Percentiles rank a stretch among this genome's conserved stretches.
phyloP scores from a whole-genome alignment of 2,888 invertebrate genomes.

The Drosophila nigricruria region DNA sequence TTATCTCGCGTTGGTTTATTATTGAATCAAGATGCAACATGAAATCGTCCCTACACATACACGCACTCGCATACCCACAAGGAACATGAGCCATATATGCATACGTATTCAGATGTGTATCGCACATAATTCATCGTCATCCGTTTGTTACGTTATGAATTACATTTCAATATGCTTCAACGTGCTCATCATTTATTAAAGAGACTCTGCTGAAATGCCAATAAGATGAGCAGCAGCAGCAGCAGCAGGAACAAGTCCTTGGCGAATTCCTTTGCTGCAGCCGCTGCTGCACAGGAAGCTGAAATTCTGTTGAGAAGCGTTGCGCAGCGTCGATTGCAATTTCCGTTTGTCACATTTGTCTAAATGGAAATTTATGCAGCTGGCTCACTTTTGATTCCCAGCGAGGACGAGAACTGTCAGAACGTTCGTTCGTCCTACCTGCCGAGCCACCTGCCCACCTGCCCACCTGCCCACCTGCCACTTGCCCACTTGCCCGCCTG shows the following conservation, averaged over 20 bases:
- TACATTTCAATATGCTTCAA: constrained; percentile 75
- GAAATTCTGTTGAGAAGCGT: constrained; percentile 54
- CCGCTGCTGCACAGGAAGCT: constrained; percentile 47
- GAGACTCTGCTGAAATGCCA: constrained; percentile 40
- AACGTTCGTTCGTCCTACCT: background rate
- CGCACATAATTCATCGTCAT: constrained; percentile 39
- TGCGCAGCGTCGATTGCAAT: constrained; percentile 68
- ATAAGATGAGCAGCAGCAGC: constrained; percentile 40
- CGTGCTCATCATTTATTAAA: constrained; percentile 72
- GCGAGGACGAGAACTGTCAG: background rate
- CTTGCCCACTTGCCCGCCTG: background rate
- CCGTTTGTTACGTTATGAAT: constrained; percentile 67
- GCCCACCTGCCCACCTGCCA: background rate
- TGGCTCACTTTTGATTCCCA: constrained; percentile 27
- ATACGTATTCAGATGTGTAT: background rate
- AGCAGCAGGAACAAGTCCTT: constrained; percentile 34
- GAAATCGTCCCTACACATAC: background rate
- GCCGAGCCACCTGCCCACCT: no score
- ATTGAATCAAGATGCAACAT: constrained; percentile 52
- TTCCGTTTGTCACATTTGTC: constrained; percentile 77
- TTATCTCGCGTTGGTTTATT: constrained; percentile 43
- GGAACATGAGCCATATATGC: constrained; percentile 12
- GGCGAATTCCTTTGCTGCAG: constrained; percentile 37
- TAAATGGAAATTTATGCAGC: constrained; percentile 75
- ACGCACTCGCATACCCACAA: background rate